These are phyloP conservation scores for Siphlonurus alternatus DNA, from an alignment of 2,888 invertebrate species.

Conservation along the genomic window DNA sequence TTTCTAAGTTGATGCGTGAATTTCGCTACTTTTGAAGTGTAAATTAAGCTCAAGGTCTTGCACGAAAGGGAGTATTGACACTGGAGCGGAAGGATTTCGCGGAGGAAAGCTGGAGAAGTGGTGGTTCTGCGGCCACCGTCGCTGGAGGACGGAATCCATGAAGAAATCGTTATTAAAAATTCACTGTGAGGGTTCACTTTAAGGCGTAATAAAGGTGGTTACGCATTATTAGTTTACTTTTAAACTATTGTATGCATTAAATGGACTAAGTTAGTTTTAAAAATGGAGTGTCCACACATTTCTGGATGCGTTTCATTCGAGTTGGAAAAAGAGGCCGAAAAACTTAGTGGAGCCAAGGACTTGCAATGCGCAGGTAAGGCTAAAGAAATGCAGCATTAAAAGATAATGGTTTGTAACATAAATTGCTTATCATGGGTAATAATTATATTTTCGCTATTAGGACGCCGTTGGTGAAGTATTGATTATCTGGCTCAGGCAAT, in stretches of 20 bases:
- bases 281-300: conserved; percentile 53
- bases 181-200: neutral
- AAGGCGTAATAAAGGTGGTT: neutral
- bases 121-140: neutral
- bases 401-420: too few relatives aligned
- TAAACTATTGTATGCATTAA: too few relatives aligned
- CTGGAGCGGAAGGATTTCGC: neutral
- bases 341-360: conserved; percentile 41
- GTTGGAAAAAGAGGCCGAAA: conserved; percentile 31
- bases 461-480: neutral
- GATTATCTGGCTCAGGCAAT: neutral
- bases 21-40: too few relatives aligned
- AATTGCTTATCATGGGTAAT: too few relatives aligned
- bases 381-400: too few relatives aligned
- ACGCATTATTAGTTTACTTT: neutral
- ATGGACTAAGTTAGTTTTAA: too few relatives aligned
- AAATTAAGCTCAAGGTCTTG: neutral
- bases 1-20: too few relatives aligned
- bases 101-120: neutral
- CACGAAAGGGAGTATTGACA: neutral
- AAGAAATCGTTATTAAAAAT: neutral
- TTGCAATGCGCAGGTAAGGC: conserved; percentile 42
- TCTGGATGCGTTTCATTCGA: conserved; percentile 43
- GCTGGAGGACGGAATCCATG: neutral
- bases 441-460: neutral